phyloP scores from a whole-genome alignment of 2,888 invertebrate species.

The Perithous albicinctus region DNA sequence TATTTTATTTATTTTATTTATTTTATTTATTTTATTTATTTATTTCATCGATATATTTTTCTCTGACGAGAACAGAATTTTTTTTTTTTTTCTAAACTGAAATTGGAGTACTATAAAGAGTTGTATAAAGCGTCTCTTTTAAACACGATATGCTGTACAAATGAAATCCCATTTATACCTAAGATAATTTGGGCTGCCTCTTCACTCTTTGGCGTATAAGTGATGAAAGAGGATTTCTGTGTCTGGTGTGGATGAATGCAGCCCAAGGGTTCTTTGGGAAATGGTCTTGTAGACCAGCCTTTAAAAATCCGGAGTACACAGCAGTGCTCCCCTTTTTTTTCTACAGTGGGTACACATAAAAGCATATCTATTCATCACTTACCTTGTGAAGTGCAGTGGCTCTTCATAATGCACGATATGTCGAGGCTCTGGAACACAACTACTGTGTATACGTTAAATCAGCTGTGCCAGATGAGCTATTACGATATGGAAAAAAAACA shows the following conservation, averaged over 20 bases:
- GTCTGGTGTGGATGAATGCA: conserved; percentile 16
- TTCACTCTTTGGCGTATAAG: conserved; percentile 7
- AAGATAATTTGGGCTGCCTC: conserved; percentile 9
- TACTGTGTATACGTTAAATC: conserved; percentile 24
- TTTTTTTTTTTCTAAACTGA: neutral
- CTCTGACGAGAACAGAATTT: neutral
- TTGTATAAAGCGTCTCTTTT: neutral
- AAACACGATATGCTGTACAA: conserved; percentile 2
- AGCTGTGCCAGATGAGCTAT: conserved; percentile 40
- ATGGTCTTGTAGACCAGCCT: conserved; percentile 3
- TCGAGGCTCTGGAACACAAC: neutral
- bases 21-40: too few relatives aligned
- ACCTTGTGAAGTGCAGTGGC: conserved; percentile 12
- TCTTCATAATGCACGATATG: conserved; percentile 7
- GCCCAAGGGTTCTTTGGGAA: conserved; percentile 4
- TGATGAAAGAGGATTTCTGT: conserved; percentile 24
- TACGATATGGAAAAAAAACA: conserved; percentile 31
- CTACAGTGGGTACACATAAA: conserved; percentile 17
- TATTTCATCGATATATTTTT: neutral
- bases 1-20: too few relatives aligned
- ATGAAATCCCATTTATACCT: neutral
- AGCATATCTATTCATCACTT: conserved; percentile 34
- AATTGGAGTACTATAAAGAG: neutral
- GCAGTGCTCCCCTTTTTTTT: neutral
- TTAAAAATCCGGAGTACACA: conserved; percentile 14